Conservation (phyloP, 1,140 invertebrate genomes). For the Drosophila sechellia region DNA sequence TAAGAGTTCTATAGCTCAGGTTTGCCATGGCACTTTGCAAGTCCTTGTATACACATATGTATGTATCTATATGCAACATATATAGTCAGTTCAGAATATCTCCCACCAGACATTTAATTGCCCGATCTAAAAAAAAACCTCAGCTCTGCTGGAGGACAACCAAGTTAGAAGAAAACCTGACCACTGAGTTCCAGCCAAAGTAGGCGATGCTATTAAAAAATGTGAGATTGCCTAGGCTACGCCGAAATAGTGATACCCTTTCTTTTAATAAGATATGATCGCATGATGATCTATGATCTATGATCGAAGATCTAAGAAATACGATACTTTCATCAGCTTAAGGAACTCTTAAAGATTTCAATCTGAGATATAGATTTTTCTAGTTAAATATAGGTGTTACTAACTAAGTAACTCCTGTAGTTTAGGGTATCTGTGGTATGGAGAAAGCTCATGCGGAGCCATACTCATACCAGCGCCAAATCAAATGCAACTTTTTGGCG, state of each 20-base stretch:
- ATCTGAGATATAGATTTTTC: too few relatives aligned
- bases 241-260: background rate
- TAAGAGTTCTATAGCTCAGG: background rate
- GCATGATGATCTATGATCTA: too few relatives aligned
- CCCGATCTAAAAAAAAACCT: background rate
- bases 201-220: background rate
- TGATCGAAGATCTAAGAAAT: too few relatives aligned
- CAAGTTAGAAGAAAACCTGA: background rate
- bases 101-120: conserved; percentile 1
- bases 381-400: too few relatives aligned
- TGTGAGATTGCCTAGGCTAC: too few relatives aligned
- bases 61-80: background rate
- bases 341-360: too few relatives aligned
- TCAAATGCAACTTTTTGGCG: conserved; percentile 38
- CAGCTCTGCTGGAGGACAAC: background rate
- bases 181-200: background rate
- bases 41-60: background rate
- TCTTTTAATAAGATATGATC: background rate
- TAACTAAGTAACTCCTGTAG: too few relatives aligned
- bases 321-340: too few relatives aligned
- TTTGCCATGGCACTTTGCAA: background rate
- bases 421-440: too few relatives aligned
- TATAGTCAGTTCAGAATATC: background rate
- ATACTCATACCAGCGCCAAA: background rate
- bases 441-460: background rate